Conservation (phyloP, 2,113 vertebrate species). For the Chaenogobius annularis region DNA sequence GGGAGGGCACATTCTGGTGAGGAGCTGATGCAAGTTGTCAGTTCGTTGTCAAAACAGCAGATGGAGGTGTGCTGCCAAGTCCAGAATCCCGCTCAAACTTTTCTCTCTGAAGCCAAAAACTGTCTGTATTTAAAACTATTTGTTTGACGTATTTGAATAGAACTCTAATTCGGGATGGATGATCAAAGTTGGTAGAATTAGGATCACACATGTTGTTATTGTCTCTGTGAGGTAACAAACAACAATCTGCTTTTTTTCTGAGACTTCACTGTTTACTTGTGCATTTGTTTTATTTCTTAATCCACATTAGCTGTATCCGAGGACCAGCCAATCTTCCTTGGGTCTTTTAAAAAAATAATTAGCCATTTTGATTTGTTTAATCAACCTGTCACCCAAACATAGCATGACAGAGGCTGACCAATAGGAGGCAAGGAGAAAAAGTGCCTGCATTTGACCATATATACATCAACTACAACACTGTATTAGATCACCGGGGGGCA, state of each 20-base stretch:
- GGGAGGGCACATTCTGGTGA: conserved; percentile 50
- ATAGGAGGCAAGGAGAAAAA: background rate
- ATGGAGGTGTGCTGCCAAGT: conserved; percentile 61
- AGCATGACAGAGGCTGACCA: background rate
- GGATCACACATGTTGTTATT: too few relatives aligned
- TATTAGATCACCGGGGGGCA: too few relatives aligned
- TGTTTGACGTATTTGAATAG: background rate
- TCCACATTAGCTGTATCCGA: too few relatives aligned
- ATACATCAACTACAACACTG: too few relatives aligned
- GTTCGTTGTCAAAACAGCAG: conserved; percentile 66
- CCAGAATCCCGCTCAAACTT: conserved; percentile 26
- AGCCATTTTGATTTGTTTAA: too few relatives aligned
- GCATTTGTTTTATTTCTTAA: too few relatives aligned
- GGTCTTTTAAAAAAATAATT: too few relatives aligned
- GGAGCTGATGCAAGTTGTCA: conserved; percentile 48
- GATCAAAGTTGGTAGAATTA: too few relatives aligned
- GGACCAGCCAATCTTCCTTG: too few relatives aligned
- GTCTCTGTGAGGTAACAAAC: too few relatives aligned
- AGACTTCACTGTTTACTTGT: background rate
- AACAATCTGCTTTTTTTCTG: too few relatives aligned
- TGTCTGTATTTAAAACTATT: background rate
- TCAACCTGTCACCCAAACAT: background rate
- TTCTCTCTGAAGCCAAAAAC: conserved; percentile 10
- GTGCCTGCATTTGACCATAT: too few relatives aligned
- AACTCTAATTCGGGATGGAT: background rate